Base-by-base conservation (phyloP, 53 echinoderm and acorn worm genomes). In the Temnopleurus reevesii region DNA sequence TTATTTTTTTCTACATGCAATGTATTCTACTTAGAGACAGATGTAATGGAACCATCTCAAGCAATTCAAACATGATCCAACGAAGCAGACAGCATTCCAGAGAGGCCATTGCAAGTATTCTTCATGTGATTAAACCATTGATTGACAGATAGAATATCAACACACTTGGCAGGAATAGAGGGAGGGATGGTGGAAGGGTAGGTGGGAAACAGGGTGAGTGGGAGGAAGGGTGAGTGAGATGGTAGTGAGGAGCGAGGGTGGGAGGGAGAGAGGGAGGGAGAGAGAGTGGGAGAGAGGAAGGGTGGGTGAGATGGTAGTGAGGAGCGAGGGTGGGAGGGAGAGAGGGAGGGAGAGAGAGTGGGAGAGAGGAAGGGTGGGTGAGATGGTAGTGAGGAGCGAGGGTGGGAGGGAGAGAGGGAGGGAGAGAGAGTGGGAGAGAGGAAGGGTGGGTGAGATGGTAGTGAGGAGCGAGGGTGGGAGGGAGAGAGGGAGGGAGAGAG, bases 81-180 rank as follows among this genome's bases (percentile, higher is more conserved):
- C 18, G 18, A 4, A 65, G 36, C 35, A 4, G 17, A 19, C 18
- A 34, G 65, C 65, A 65, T 65, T 65, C 65, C 65, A 65, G 17
- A 65, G 4, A 36, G 65, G 65, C 35, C 65, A 65, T 34, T 0
- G 1, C 18, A 6, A 6, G 65, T 65, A 34, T 65, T 17, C 5
- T 65, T 34, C 36, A 0, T 17, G 8, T 19, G 3, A 65, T 65
- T 34, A 33, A 24, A 17, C 9, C 65, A 36, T 34, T 65, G 65
- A 65, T 34, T 65, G 65, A 65, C 65, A 65, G 33, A 65, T 34
- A 35, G 65, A 65, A 65, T 65, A 65, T 65, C 34, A 65, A 65
- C 64, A 65, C 33, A 35, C 15, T 5, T 7, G 35, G 35, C 65
- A 34, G 56, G 7, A 17, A 5, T 3, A 4, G 21, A 24, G 21